Base-by-base conservation (phyloP, 2,888 invertebrate genomes). In the Luperina testacea region DNA sequence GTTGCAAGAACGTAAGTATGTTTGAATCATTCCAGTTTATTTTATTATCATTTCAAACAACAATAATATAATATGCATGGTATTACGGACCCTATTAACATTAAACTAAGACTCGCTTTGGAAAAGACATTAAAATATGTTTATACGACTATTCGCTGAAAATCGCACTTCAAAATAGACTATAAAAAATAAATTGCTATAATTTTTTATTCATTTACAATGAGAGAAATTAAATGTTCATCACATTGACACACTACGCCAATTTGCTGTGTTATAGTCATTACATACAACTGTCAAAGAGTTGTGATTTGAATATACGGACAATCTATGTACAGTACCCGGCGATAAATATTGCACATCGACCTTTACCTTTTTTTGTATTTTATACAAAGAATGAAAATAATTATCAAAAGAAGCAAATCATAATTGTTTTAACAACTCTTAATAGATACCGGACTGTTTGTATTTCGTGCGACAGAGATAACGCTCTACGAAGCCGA, bases 71-170 rank as follows among this genome's bases (percentile, higher is more conserved):
- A 2, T 6, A 27, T 9, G 5, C 9, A 32, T 17, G 57, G 65
- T 85, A 86, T 72, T 79, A 77, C 65, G 76, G 71, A 72, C 63
- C 72, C 59, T 27, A 27, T 45, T 9, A 73, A 75, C 38, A 20
- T 72, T 48, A 67, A 27, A n/a, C 0, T 64, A 76, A 76, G 63
- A 81, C 32, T 51, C n/a, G 72, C 72, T 86, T 85, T 86, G 72
- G 73, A 73, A 75, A 80, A 85, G 65, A 80, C 74, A 73, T 75
- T 48, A 24, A 38, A 74, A 42, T 75, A 68, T 42, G 38, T 67
- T 42, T 9, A 53, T 63, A 63, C 61, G 72, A 85, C 65, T 67
- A 59, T 81, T 42, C 32, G 72, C 61, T 68, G 65, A 57, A 53
- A 27, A 9, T 63, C 27, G 53, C 63, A 48, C 1, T 13, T n/a